These are phyloP conservation scores for Taphrorychus bicolor DNA, from an alignment of 2,888 invertebrate species.

Conservation along the genomic window DNA sequence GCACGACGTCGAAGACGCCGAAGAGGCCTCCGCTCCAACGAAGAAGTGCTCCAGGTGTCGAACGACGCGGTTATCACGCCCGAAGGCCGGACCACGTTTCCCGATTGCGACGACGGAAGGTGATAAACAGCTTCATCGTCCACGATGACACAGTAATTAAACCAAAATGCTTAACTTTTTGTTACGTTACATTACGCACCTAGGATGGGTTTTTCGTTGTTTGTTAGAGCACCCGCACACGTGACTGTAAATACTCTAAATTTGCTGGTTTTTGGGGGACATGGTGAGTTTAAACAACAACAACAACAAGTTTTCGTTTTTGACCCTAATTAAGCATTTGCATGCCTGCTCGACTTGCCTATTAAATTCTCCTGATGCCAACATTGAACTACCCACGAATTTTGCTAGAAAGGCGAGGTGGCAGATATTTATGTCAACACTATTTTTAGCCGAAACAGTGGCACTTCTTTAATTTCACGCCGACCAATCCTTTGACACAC, in stretches of 20 bases:
- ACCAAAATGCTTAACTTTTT: background rate
- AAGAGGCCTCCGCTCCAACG: background rate
- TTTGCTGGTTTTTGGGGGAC: background rate
- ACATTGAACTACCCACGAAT: no score
- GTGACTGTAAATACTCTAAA: background rate
- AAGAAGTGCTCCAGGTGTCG: slow-evolving; percentile 36
- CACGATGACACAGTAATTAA: slow-evolving; percentile 51
- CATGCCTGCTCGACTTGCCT: background rate
- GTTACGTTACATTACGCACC: background rate
- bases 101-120: slow-evolving; percentile 41
- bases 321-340: background rate
- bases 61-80: slow-evolving; percentile 26
- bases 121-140: slow-evolving; percentile 37
- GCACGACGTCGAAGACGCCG: slow-evolving; percentile 30
- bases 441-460: slow-evolving; percentile 1
- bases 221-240: slow-evolving; percentile 1
- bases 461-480: slow-evolving; percentile 23
- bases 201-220: background rate
- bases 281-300: background rate
- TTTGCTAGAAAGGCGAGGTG: background rate
- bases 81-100: slow-evolving; percentile 14
- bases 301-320: background rate
- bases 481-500: slow-evolving; percentile 26
- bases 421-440: background rate
- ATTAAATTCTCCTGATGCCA: background rate